Conservation (phyloP, 2,888 invertebrate species). For the Sabellastarte sp. region DNA sequence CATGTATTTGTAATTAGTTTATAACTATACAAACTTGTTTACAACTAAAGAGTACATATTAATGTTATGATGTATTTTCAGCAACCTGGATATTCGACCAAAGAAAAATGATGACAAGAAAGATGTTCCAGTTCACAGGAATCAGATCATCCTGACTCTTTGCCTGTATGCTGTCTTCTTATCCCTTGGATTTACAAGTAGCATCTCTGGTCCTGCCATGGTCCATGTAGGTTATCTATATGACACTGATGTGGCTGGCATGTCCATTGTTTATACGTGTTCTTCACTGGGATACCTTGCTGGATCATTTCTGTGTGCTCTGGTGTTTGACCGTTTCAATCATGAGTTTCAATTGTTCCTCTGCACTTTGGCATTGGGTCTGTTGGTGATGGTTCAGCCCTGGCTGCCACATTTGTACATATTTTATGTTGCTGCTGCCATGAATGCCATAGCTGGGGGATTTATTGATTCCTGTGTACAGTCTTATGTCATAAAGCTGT, state of each 20-base stretch:
- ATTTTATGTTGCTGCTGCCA: neutral
- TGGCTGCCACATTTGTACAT: neutral
- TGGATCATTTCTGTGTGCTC: neutral
- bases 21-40: no score
- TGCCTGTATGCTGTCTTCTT: neutral
- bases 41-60: no score
- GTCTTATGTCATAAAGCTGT: neutral
- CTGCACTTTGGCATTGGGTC: neutral
- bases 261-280: neutral
- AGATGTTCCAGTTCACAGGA: no score
- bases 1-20: no score
- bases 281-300: neutral
- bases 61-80: no score
- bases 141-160: no score
- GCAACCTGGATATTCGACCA: no score
- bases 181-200: neutral
- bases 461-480: neutral
- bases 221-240: neutral
- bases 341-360: neutral
- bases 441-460: neutral
- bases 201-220: neutral
- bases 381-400: neutral
- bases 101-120: no score
- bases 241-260: neutral
- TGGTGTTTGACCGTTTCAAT: neutral